Percentiles rank a stretch among this genome's conserved stretches.
Conservation (phyloP, 2,113 vertebrate species). For the Lasiurus borealis region DNA sequence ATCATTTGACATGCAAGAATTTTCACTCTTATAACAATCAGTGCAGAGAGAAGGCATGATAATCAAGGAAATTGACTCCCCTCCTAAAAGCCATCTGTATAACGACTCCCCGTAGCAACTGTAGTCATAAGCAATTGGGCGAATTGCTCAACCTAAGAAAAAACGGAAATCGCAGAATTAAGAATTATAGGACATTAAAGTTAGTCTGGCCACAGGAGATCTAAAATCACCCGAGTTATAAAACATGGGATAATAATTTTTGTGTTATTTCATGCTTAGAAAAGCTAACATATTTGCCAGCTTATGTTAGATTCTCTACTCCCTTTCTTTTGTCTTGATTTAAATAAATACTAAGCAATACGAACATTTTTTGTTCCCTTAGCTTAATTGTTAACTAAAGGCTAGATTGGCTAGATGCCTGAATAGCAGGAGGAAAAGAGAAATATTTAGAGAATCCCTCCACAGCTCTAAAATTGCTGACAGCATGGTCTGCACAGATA, state of each 20-base stretch:
- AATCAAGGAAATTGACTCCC: slow-evolving; percentile 75
- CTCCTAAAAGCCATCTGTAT: slow-evolving; percentile 60
- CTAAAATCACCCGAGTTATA: slow-evolving; percentile 53
- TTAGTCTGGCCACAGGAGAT: slow-evolving; percentile 58
- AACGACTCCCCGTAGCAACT: slow-evolving; percentile 58
- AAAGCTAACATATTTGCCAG: slow-evolving; percentile 49
- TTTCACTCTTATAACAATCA: slow-evolving; percentile 65
- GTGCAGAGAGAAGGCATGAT: not conserved
- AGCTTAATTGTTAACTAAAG: slow-evolving; percentile 57
- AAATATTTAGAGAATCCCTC: not conserved
- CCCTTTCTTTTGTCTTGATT: slow-evolving; percentile 15
- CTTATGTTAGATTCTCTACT: not conserved
- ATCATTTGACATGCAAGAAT: slow-evolving; percentile 59
- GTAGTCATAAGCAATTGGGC: slow-evolving; percentile 57
- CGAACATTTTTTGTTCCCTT: not conserved
- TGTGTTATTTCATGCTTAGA: slow-evolving; percentile 48
- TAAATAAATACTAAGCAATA: not conserved
- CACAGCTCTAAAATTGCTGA: not conserved
- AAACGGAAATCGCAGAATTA: slow-evolving; percentile 68
- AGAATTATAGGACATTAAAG: slow-evolving; percentile 74
- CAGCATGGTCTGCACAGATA: rapidly evolving
- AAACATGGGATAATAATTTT: slow-evolving; percentile 61
- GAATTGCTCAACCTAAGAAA: slow-evolving; percentile 74
- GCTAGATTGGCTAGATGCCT: not conserved
- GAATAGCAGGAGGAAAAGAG: not conserved